Evolutionary conservation across 2,113 vertebrate genomes (phyloP), one percentile per base, ranked within the genome.

Genomic region (Embiotoca jacksoni): DNA sequence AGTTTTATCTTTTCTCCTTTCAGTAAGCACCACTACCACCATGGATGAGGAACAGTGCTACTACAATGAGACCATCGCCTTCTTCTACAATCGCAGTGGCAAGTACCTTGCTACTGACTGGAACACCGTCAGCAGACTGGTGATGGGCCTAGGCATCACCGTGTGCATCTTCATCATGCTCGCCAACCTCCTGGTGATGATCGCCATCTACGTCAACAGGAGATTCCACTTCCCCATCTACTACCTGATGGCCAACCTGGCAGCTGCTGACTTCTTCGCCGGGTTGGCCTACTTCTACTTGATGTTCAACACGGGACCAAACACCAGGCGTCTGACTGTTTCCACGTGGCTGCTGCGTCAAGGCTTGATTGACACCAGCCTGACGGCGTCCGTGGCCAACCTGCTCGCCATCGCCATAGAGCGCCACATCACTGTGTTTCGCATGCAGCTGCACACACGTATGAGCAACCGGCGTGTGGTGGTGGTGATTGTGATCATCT

Each of bases 151-250:
- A 53, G 98, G 98, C 72, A 98, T 99, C 95, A 99, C 98, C 0
- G 97, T 99, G 60, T 99, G 98, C 79, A 96, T 99, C 94, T 99
- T 99, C 93, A 99, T 99, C 93, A 99, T 99, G 98, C 90, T 99
- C 67, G 98, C 98, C 91, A 99, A 99, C 94, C 93, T 99, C 1
- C 95, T 99, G 64, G 98, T 99, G 89, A 99, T 99, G 98, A 96
- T 99, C 79, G 98, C 98, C 82, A 99, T 99, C 93, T 99, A 99
- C 2, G 96, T 99, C 91, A 99, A 99, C 94, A 96, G 97, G 35
- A 95, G 98, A 75, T 99, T 99, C 92, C 98, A 99, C 88, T 99
- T 99, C 83, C 98, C 98, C 94, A 99, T 99, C 93, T 99, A 99
- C 96, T 99, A 99, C 90, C 93, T 99, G 89, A 99, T 99, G 98